phyloP scores from a whole-genome alignment of 2,113 vertebrate species.

The Piaya cayana region DNA sequence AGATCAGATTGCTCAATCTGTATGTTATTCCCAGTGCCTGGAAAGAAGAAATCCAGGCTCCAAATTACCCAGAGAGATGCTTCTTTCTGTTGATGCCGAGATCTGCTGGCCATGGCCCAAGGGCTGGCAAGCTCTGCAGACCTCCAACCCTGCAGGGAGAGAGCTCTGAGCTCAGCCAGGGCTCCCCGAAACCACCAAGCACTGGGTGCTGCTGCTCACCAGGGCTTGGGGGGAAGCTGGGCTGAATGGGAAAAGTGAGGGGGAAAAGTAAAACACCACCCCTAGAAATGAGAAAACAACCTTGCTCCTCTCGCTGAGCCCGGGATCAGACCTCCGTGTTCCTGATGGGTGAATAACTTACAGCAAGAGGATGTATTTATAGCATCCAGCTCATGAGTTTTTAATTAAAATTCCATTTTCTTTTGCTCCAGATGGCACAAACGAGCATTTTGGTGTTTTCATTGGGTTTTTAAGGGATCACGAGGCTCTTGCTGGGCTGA shows the following conservation, averaged over 20 bases:
- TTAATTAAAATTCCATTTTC: slow-evolving; percentile 70
- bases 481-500: background rate
- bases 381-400: slow-evolving; percentile 61
- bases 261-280: no score
- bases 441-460: background rate
- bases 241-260: background rate
- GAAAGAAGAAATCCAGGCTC: background rate
- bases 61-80: fast-evolving
- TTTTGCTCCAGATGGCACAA: slow-evolving; percentile 57
- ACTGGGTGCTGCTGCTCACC: fast-evolving
- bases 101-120: background rate
- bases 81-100: background rate
- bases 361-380: slow-evolving; percentile 42
- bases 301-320: background rate
- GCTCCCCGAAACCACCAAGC: fast-evolving
- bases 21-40: background rate
- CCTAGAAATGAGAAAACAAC: background rate
- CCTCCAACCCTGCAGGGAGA: background rate
- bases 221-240: background rate
- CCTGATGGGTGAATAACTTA: slow-evolving; percentile 37
- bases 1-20: no score
- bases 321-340: background rate
- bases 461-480: background rate
- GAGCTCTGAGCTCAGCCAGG: background rate
- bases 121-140: background rate